phyloP scores from a whole-genome alignment of 2,113 vertebrate genomes.

The Oncorhynchus nerka region DNA sequence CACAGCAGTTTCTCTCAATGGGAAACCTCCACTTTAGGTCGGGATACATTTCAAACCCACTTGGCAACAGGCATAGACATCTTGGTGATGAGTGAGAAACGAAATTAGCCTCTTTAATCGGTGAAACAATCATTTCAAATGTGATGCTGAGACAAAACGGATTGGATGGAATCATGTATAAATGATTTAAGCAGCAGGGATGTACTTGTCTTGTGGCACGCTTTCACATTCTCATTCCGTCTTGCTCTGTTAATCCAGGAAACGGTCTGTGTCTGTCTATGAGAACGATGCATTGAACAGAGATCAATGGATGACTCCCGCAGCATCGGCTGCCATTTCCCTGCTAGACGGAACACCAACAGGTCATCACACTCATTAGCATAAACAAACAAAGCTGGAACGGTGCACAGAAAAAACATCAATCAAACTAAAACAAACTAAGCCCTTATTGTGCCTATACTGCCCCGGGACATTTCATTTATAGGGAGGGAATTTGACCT shows the following conservation, averaged over 20 bases:
- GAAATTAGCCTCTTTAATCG: not conserved
- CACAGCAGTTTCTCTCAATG: not conserved
- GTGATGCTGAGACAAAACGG: not conserved
- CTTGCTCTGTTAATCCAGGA: slow-evolving; percentile 52
- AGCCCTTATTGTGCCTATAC: slow-evolving; percentile 51
- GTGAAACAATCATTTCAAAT: not conserved
- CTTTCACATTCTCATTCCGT: slow-evolving; percentile 41
- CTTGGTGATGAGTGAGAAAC: not conserved
- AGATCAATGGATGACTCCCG: slow-evolving; percentile 67
- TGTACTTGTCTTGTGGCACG: not conserved
- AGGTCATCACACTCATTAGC: slow-evolving; percentile 72
- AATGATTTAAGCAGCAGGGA: not conserved
- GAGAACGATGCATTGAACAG: slow-evolving; percentile 62
- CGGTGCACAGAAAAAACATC: slow-evolving; percentile 52
- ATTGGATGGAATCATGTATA: not conserved
- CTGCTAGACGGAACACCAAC: slow-evolving; percentile 70
- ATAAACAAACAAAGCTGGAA: slow-evolving; percentile 72
- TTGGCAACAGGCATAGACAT: not conserved
- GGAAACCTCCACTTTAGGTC: not conserved
- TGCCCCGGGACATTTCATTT: slow-evolving; percentile 45
- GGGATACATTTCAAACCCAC: not conserved
- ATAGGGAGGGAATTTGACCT: not conserved
- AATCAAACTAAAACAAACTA: slow-evolving; percentile 67
- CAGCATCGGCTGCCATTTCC: slow-evolving; percentile 69
- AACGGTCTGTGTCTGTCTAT: slow-evolving; percentile 44